Evolutionary conservation across 1,140 invertebrate genomes (phyloP), one percentile per base, ranked within the genome.

Genomic region (Sycophaga agraensis): DNA sequence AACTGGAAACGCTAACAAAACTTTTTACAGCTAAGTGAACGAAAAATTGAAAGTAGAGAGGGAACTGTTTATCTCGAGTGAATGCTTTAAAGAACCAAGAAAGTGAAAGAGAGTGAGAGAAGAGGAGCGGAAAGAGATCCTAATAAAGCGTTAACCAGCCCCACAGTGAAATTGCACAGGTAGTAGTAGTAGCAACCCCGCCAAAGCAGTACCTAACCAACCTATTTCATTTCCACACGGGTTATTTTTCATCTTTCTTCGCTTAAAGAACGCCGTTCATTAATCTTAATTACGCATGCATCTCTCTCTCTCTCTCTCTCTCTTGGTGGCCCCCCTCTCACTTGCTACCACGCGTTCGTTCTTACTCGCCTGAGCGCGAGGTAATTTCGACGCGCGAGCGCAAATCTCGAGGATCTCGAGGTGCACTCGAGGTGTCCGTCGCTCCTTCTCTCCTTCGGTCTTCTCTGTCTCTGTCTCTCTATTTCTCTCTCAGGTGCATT

Each of bases 211-310:
- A n/a, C n/a, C n/a, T n/a, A n/a, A n/a, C 11, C 14, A 11, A 45
- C 28, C 24, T 48, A 61, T 55, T 61, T 61, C 50, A 46, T 40
- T 55, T 54, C 59, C 51, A 21, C 50, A n/a, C 12, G 21, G 22
- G 16, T 55, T 61, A 61, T 61, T 55, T 55, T 49, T 61, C 59
- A 49, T 61, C 34, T 49, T 49, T 42, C 11, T 7, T 26, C 22
- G 26, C 17, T 50, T 42, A 55, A 40, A 49, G 43, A 48, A 31
- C 42, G 35, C n/a, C 51, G 17, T 61, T 49, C 59, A 55, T 61
- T 61, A 61, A 61, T 61, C 59, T 61, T 61, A 61, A 61, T 61
- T 61, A 61, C 43, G 43, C 42, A 35, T 37, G 7, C 31, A n/a
- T n/a, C 40, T 35, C 40, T 26, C 11, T 51, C 24, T 49, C n/a